Evolutionary conservation across 2,113 vertebrate species (phyloP).

Genomic region (Tinamus guttatus): DNA sequence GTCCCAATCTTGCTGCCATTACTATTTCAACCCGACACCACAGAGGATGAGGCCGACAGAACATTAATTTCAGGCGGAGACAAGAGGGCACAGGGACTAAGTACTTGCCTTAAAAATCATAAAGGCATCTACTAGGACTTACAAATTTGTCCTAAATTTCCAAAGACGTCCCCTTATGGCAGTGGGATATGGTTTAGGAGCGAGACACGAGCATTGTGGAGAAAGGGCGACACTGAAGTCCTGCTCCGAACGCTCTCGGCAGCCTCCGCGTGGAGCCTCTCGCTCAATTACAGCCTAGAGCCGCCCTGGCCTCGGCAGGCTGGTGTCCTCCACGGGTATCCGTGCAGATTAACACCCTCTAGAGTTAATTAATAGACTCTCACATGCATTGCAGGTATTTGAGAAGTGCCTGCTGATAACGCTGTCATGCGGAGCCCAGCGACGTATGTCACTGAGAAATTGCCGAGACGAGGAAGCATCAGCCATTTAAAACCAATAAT

Average conservation of each 20-base stretch:
- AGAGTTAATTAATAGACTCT: neutral
- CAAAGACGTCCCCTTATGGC: neutral
- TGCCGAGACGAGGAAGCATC: neutral
- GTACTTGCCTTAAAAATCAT: neutral
- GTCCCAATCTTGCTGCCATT: rapidly evolving
- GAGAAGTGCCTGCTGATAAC: neutral
- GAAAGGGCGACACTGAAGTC: neutral
- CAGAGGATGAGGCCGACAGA: neutral
- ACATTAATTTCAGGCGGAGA: neutral
- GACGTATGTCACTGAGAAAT: neutral
- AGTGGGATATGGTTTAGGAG: neutral
- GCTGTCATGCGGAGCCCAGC: neutral
- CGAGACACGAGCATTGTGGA: neutral
- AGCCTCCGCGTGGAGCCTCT: too few species aligned
- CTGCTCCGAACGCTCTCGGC: neutral
- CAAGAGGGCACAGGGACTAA: neutral
- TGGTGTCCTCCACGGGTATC: neutral
- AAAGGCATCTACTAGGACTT: neutral
- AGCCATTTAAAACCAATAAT: neutral
- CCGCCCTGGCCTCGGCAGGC: neutral
- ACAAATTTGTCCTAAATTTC: neutral
- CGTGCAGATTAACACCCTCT: neutral
- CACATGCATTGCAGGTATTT: neutral
- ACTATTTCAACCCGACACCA: rapidly evolving
- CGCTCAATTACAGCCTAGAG: neutral